Base-by-base conservation (phyloP, 2,113 vertebrate genomes). In the Peromyscus polionotus region DNA sequence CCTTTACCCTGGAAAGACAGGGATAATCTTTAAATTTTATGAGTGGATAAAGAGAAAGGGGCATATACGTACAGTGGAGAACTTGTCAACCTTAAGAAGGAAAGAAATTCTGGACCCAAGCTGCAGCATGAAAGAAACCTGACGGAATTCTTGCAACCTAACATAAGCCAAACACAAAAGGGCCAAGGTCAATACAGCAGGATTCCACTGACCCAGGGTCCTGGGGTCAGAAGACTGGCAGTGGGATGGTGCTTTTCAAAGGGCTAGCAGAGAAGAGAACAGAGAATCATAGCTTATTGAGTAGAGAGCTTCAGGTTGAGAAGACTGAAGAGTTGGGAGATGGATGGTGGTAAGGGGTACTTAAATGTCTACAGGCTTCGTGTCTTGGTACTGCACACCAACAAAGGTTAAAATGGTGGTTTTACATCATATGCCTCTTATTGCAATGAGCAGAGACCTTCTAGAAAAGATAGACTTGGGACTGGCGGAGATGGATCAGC, bases 341-440 rank as follows among this genome's bases (percentile, higher is more conserved):
- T 19, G 6, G 36, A 77, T 45, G 28, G 33, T 2, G 39, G 33
- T 6, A 0, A 68, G 1, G 8, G 10, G 0, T 33, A 0, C 2
- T 13, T 59, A 68, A 17, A 14, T 7, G 28, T 36, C 42, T 79
- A 42, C 65, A 6, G 54, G 28, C 13, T 87, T 26, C 51, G 19
- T 20, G 28, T 31, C 48, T 33, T 57, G 33, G 24, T 63, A 75
- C 33, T n/a, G 1, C 2, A 36, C 31, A 48, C 14, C 45, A 63
- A 42, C 11, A 79, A 6, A 26, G 39, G 24, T 67, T 70, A n/a
- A 45, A 76, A 42, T 8, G 11, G 24, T 14, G 2, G 70, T 68
- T 91, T 77, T 86, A 26, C 22, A 33, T n/a, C 12, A 51, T 26
- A 3, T 11, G 5, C 5, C 17, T 72, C 42, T 94, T n/a, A 20